Evolutionary conservation across 2,888 invertebrate genomes (phyloP).

Genomic region (Tyria jacobaeae): DNA sequence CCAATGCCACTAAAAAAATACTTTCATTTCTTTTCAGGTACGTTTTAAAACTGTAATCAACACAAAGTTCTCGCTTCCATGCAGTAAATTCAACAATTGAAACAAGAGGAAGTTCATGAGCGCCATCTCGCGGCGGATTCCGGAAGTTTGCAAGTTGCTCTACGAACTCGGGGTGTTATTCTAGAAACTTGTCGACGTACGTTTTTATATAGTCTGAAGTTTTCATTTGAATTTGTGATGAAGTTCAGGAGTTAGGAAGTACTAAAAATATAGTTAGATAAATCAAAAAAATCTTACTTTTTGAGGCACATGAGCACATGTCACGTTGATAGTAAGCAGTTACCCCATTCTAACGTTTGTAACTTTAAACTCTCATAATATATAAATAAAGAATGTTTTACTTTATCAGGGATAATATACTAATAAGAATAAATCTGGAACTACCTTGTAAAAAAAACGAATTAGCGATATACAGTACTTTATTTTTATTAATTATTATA

Average conservation of each 20-base stretch:
- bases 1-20: conserved; percentile 22
- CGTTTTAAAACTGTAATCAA: conserved; percentile 49
- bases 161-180: conserved; percentile 36
- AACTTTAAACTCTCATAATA: too few species aligned
- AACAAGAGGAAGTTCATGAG: conserved; percentile 58
- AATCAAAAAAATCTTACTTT: too few species aligned
- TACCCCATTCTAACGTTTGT: too few species aligned
- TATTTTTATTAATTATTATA: too few species aligned
- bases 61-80: conserved; percentile 47
- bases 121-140: conserved; percentile 56
- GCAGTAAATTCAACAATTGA: conserved; percentile 64
- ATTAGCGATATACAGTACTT: too few species aligned
- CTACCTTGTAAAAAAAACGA: too few species aligned
- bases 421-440: too few species aligned
- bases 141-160: conserved; percentile 59
- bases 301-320: too few species aligned
- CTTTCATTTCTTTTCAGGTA: conserved; percentile 60
- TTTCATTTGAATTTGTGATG: conserved; percentile 10
- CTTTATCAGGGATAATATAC: too few species aligned
- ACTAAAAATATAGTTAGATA: neutral
- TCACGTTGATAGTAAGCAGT: too few species aligned
- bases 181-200: conserved; percentile 12
- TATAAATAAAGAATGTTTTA: too few species aligned
- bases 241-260: neutral
- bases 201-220: conserved; percentile 20